These are phyloP conservation scores for Sebastes wilsoni DNA, from an alignment of 2,797 vertebrate genomes.

Conservation along the genomic window DNA sequence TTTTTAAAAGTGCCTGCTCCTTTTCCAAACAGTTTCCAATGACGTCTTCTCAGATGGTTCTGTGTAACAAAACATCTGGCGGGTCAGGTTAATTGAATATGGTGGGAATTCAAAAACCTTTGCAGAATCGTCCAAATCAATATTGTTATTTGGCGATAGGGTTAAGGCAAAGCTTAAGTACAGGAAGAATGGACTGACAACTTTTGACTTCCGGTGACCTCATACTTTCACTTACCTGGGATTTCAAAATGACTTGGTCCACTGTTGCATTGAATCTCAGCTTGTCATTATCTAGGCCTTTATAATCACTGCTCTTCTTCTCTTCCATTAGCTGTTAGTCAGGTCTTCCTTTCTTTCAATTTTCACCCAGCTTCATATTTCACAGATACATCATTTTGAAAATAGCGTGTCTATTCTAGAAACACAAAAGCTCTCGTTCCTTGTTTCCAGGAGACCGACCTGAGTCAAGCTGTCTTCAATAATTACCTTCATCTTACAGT, in stretches of 20 bases:
- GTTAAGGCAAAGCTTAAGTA: not conserved
- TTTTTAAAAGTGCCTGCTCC: no score
- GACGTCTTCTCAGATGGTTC: no score
- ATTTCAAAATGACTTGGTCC: not conserved
- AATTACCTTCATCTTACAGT: conserved; percentile 23
- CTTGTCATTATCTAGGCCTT: not conserved
- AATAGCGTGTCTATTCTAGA: conserved; percentile 20
- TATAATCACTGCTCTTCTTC: not conserved
- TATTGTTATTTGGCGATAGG: not conserved
- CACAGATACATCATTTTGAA: not conserved
- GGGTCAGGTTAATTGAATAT: no score
- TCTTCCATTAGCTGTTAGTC: not conserved
- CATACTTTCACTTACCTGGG: not conserved
- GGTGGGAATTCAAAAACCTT: not conserved
- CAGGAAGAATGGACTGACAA: not conserved
- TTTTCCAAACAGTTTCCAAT: no score
- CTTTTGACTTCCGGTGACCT: not conserved
- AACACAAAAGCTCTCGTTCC: conserved; percentile 17
- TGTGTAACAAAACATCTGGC: no score
- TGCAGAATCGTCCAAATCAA: not conserved
- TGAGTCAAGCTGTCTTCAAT: conserved; percentile 18
- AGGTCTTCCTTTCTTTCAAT: not conserved
- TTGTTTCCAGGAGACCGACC: conserved; percentile 55
- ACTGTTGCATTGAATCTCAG: not conserved
- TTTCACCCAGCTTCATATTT: not conserved